Percentiles rank a stretch among this genome's conserved stretches.
phyloP scores from a whole-genome alignment of 2,113 vertebrate genomes.

The Pica pica region DNA sequence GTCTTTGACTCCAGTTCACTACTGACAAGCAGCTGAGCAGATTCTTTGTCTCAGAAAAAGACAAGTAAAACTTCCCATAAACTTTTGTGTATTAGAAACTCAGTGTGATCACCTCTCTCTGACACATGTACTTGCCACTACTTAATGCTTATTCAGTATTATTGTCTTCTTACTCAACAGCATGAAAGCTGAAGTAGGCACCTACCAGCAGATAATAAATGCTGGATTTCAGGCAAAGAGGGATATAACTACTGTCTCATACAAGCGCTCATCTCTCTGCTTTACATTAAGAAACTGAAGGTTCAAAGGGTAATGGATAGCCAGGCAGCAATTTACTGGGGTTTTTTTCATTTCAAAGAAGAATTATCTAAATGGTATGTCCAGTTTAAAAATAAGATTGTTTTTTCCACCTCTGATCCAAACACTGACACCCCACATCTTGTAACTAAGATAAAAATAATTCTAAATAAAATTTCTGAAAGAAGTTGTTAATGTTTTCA shows the following conservation, averaged over 20 bases:
- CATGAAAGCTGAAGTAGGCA: background rate
- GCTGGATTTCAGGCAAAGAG: background rate
- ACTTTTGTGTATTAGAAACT: background rate
- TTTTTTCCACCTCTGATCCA: background rate
- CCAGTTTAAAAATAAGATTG: background rate
- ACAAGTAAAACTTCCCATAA: background rate
- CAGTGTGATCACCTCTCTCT: background rate
- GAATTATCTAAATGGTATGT: accelerated
- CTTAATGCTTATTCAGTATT: background rate
- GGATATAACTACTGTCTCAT: accelerated
- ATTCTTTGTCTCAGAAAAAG: background rate
- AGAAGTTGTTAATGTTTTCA: background rate
- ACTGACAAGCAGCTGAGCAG: background rate
- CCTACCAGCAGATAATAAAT: background rate
- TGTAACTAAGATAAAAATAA: background rate
- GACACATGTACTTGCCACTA: background rate
- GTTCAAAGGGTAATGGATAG: background rate
- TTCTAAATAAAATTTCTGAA: background rate
- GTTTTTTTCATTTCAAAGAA: background rate
- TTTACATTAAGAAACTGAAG: background rate
- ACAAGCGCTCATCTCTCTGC: background rate
- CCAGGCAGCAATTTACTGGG: background rate
- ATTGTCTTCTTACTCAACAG: background rate
- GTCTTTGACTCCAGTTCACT: background rate
- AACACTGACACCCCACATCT: background rate